Evolutionary conservation across 2,797 vertebrate genomes (phyloP), one percentile per base, ranked within the genome.

Genomic region (Garrulus glandarius): DNA sequence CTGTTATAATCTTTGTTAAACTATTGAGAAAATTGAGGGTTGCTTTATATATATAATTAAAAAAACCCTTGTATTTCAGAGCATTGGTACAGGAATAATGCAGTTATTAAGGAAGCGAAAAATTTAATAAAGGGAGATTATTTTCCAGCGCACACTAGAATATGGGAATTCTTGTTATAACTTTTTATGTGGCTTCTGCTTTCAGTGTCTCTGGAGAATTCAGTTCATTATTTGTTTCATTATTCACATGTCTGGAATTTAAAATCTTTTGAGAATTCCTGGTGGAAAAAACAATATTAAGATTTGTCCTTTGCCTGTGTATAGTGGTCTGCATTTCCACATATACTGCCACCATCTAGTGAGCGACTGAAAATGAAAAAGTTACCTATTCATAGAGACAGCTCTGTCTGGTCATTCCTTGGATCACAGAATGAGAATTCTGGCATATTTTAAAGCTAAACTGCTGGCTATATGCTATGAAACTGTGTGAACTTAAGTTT

Each of bases 291-390:
- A 0, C 6, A 63, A 3, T 27, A 19, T 41, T 70, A n/a, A 41
- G 41, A 63, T 59, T 74, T 41, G 6, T 89, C 4, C 26, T 89
- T 89, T 32, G 11, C 5, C 30, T 84, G 4, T 55, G 5, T 68
- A 19, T 53, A 32, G 23, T 22, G 10, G 10, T 84, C 29, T 69
- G 15, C 22, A 19, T 71, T 94, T 81, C 34, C 30, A 53, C 4
- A 0, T 50, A 9, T 1, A 12, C 14, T 64, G 56, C 41, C 29
- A 56, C n/a, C 8, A 13, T 36, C 2, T 7, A 14, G 27, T 50
- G 52, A 80, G 36, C 13, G 2, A 80, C 39, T 70, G 52, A 70
- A 80, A 80, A 63, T 57, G 34, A 57, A 26, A 27, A 34, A 16
- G 19, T 36, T 85, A 32, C 12, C 5, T 23, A 0, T 23, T 89